Base-by-base conservation (phyloP, 2,797 vertebrate genomes). In the Chaenodraco wilsoni region DNA sequence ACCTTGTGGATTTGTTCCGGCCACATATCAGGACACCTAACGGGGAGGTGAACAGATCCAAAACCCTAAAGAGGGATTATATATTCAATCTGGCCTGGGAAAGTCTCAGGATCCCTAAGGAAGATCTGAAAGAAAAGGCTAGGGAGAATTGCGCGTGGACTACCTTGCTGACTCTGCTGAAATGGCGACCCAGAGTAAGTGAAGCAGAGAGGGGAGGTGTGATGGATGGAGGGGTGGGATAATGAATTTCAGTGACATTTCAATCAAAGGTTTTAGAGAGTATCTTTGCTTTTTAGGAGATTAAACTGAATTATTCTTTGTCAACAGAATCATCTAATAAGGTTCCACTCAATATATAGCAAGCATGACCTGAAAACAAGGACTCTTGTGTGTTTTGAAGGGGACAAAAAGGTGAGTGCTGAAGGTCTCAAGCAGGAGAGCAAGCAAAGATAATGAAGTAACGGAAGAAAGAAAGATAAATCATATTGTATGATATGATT, bases 241-340 rank as follows among this genome's bases (percentile, higher is more conserved):
- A 23, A 48, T 44, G 4, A 9, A 3, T 33, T 60, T 41, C 5
- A 45, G 43, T 7, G 23, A 43, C 44, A 33, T 19, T 33, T 27
- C n/a, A 11, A 19, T 68, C 31, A 45, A 41, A 15, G 2, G 17
- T 40, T 15, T n/a, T 54, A 40, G 33, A 49, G 16, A 21, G 37
- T 56, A 11, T 7, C 40, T 44, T 45, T 41, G 31, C 27, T 13
- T 48, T 58, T 68, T 3, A 45, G 41, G 4, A 41, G 16, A 5
- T 16, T 23, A 19, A 37, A 50, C 45, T n/a, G 15, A n/a, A 19
- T 43, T 72, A 40, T 10, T 72, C 55, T 64, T 57, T 59, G 37
- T 62, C 40, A 16, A 27, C 9, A 13, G 6, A 1, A 4, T 68
- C 43, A 11, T 61, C 33, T 63, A 12, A 59, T 79, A 62, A 51